These are phyloP conservation scores for Lycaon pictus DNA, from an alignment of 2,113 vertebrate genomes.

Conservation along the genomic window DNA sequence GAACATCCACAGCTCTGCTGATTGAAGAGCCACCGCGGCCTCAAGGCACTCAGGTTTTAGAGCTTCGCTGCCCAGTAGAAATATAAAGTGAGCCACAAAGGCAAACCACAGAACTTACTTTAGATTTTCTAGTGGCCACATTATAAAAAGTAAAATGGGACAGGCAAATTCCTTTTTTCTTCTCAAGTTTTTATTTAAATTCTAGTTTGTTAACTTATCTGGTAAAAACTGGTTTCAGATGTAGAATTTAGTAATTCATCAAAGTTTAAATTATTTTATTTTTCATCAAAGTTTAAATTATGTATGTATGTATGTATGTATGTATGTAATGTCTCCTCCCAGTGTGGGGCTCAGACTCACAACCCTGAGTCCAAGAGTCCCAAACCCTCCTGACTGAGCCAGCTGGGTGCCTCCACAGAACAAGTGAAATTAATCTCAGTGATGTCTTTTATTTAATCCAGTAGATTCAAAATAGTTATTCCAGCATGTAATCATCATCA, in stretches of 20 bases:
- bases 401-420: background rate
- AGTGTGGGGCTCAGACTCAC: background rate
- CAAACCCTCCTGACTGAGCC: background rate
- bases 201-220: background rate
- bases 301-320: background rate
- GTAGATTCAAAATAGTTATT: background rate
- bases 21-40: background rate
- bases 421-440: background rate
- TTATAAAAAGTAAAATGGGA: background rate
- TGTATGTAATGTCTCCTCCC: background rate
- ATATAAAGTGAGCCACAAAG: background rate
- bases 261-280: background rate
- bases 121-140: background rate
- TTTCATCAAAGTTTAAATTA: background rate
- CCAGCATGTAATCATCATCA: background rate
- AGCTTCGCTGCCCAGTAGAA: background rate
- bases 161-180: background rate
- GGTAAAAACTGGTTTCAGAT: background rate
- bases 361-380: background rate
- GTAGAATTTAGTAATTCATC: background rate
- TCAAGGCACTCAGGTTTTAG: background rate
- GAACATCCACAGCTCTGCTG: background rate
- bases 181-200: background rate
- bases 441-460: background rate
- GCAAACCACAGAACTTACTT: rapidly evolving